Evolutionary conservation across 2,888 invertebrate species (phyloP).

Genomic region (Argyra leucocephala): DNA sequence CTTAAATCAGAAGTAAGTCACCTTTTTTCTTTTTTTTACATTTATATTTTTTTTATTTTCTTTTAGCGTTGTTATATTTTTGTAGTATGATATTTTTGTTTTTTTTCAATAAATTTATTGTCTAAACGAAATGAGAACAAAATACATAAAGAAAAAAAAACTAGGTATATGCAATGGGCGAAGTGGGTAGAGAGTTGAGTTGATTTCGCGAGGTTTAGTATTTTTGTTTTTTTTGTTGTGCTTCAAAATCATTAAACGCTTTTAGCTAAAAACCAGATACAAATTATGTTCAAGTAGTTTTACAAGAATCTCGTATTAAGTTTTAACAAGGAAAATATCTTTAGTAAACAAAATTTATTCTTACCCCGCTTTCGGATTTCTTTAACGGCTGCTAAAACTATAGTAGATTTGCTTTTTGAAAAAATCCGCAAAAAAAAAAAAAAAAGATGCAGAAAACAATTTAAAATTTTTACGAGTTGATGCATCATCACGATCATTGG

Average conservation of each 20-base stretch:
- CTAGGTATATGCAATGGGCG: no score
- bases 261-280: conserved; percentile 16
- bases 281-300: conserved; percentile 19
- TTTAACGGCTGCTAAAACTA: no score
- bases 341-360: neutral
- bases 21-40: conserved; percentile 1
- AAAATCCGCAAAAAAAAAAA: no score
- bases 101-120: conserved; percentile 1
- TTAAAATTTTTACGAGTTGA: no score
- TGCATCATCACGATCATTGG: no score
- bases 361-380: no score
- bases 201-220: no score
- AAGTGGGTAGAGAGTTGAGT: no score
- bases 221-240: no score
- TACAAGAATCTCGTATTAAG: neutral
- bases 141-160: neutral
- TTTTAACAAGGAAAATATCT: neutral
- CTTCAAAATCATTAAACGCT: conserved; percentile 7
- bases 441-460: no score
- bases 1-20: conserved; percentile 31
- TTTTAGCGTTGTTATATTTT: neutral
- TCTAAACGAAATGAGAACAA: neutral
- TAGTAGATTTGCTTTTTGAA: no score
- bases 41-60: neutral
- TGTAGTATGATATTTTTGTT: no score